Conservation (phyloP, 2,113 vertebrate species). For the Oryzias woworae region DNA sequence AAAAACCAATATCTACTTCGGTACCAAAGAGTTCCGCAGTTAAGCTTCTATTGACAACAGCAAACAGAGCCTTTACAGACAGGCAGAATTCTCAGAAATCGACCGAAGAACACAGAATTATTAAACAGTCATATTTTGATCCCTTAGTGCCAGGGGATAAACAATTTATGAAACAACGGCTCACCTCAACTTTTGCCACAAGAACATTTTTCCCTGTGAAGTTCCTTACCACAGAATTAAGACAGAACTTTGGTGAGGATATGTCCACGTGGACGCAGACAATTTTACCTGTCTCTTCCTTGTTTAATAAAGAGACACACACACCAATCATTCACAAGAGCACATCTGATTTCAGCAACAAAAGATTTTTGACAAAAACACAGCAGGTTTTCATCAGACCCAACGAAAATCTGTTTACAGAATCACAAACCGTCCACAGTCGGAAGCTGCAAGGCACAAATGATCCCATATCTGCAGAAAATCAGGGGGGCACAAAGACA, state of each 20-base stretch:
- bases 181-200: constrained; percentile 2
- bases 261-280: background rate
- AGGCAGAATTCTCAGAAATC: constrained; percentile 6
- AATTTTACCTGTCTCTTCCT: background rate
- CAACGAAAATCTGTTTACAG: constrained; percentile 6
- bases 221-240: constrained; percentile 17
- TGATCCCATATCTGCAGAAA: constrained; percentile 6
- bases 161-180: background rate
- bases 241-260: background rate
- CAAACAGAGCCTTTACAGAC: constrained; percentile 11
- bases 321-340: constrained; percentile 12
- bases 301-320: constrained; percentile 11
- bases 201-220: background rate
- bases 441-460: constrained; percentile 18
- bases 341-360: constrained; percentile 1
- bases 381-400: background rate
- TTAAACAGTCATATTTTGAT: constrained; percentile 20
- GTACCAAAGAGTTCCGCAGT: constrained; percentile 9
- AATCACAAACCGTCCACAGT: background rate
- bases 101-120: constrained; percentile 5
- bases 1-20: constrained; percentile 13
- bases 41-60: constrained; percentile 18
- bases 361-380: background rate
- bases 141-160: background rate
- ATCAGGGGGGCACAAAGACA: background rate